Percentiles rank a stretch among this genome's conserved stretches.
Conservation (phyloP, 2,888 invertebrate genomes). For the Spilosoma lubricipeda region DNA sequence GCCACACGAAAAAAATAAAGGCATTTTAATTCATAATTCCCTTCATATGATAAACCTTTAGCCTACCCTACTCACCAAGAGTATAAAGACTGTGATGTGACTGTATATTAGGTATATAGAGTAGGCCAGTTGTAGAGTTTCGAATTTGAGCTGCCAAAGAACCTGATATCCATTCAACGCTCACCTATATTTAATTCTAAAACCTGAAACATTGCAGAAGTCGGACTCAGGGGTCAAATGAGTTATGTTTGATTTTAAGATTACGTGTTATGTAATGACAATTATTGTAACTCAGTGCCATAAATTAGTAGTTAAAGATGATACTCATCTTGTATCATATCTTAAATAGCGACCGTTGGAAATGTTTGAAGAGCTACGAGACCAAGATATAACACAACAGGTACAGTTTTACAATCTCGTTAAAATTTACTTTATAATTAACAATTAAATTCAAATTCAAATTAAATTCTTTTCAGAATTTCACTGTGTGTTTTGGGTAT, state of each 20-base stretch:
- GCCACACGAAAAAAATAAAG: too few species aligned
- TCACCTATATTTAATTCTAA: background rate
- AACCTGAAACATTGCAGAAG: background rate
- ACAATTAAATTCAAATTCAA: too few species aligned
- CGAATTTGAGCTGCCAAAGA: background rate
- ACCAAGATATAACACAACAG: background rate
- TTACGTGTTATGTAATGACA: too few species aligned
- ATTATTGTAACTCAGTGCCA: background rate
- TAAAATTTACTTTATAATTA: too few species aligned
- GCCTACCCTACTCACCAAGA: background rate
- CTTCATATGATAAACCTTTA: background rate
- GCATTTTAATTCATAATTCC: background rate
- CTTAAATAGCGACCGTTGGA: background rate
- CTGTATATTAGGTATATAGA: too few species aligned
- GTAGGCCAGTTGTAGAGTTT: background rate
- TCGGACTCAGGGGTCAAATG: background rate
- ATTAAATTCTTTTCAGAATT: background rate
- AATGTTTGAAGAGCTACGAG: background rate
- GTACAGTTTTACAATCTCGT: too few species aligned
- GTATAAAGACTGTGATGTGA: background rate
- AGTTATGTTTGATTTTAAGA: background rate
- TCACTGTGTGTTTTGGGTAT: background rate
- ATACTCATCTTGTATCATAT: background rate
- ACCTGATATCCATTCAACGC: too few species aligned
- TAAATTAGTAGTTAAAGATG: background rate